Conservation (phyloP, 2,888 invertebrate species). For the Coleophora deauratella region DNA sequence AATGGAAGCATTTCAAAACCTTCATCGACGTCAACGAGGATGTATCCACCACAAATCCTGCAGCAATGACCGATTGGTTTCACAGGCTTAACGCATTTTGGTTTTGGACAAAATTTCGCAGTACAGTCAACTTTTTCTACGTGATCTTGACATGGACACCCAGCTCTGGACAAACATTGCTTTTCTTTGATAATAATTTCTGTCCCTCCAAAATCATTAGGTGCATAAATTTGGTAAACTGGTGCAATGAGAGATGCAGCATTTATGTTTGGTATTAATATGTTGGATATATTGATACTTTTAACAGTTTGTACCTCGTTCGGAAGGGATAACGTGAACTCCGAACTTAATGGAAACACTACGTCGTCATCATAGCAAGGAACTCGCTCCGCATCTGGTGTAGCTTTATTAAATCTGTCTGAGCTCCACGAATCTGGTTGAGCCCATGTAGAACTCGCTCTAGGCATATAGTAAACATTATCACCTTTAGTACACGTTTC, state of each 20-base stretch:
- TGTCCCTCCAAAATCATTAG: constrained; percentile 23
- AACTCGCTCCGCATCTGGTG: constrained; percentile 62
- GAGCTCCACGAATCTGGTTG: constrained; percentile 61
- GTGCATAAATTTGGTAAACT: constrained; percentile 30
- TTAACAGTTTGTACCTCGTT: constrained; percentile 25
- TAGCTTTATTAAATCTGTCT: constrained; percentile 51
- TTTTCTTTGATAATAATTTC: constrained; percentile 24
- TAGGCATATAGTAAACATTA: constrained; percentile 42
- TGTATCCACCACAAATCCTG: constrained; percentile 51
- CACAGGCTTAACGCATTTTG: constrained; percentile 44
- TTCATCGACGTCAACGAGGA: constrained; percentile 37
- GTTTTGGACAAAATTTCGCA: constrained; percentile 42
- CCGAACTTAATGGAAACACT: constrained; percentile 38
- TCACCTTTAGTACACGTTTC: constrained; percentile 27
- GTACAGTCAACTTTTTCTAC: constrained; percentile 40
- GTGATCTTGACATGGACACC: constrained; percentile 48
- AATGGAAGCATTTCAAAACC: constrained; percentile 41
- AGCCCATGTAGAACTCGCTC: constrained; percentile 41
- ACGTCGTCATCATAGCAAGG: constrained; percentile 64
- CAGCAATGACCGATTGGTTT: constrained; percentile 57
- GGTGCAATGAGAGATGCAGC: constrained; percentile 3
- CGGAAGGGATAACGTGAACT: constrained; percentile 41
- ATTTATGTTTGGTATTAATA: neutral
- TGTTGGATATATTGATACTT: neutral
- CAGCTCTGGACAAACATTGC: constrained; percentile 32